phyloP scores from a whole-genome alignment of 2,797 vertebrate species.

The Squalus acanthias region DNA sequence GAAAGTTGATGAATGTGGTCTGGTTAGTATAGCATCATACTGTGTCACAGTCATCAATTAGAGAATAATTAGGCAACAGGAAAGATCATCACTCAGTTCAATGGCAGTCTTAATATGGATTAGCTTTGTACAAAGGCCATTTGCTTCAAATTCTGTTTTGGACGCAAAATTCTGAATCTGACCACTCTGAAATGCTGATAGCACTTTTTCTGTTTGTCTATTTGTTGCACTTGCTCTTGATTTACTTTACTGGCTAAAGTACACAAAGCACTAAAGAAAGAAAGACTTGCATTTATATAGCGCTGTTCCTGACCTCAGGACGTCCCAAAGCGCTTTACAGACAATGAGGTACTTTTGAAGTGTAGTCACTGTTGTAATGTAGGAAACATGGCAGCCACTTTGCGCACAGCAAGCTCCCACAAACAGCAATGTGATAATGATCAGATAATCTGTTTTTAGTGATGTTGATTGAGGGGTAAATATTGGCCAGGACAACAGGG shows the following conservation, averaged over 20 bases:
- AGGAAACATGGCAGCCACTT: no score
- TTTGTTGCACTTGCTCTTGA: not conserved
- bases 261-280: not conserved
- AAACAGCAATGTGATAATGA: no score
- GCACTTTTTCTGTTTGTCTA: not conserved
- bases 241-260: not conserved
- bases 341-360: no score
- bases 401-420: no score
- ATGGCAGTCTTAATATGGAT: not conserved
- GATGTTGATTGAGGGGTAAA: no score
- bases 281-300: no score
- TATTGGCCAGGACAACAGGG: no score
- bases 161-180: not conserved
- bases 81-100: not conserved
- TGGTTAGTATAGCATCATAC: not conserved
- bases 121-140: not conserved
- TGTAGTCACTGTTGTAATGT: no score
- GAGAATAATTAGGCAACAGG: not conserved
- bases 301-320: no score
- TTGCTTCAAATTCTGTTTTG: not conserved
- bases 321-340: no score
- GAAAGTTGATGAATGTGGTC: not conserved
- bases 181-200: not conserved
- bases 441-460: no score
- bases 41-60: not conserved